phyloP scores from a whole-genome alignment of 2,888 invertebrate species.

The Thereva unica region DNA sequence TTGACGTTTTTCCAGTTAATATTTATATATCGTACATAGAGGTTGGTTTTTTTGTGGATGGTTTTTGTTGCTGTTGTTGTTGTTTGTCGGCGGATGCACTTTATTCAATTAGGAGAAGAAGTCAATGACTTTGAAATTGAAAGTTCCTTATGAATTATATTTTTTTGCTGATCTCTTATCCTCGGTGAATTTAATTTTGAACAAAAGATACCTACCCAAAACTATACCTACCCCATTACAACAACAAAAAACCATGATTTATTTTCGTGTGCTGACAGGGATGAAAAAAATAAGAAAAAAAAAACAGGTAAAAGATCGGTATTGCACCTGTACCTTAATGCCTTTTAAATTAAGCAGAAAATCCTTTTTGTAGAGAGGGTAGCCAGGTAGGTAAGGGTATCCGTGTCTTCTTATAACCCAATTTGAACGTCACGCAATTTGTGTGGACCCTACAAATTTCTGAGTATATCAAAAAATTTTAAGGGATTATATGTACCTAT shows the following conservation, averaged over 20 bases:
- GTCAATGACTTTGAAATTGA: conserved; percentile 41
- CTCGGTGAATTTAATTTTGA: not conserved
- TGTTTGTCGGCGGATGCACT: conserved; percentile 20
- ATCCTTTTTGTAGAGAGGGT: conserved; percentile 5
- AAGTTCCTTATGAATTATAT: conserved; percentile 31
- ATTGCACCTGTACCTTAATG: conserved; percentile 38
- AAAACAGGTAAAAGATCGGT: conserved; percentile 3
- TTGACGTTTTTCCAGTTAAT: conserved; percentile 32
- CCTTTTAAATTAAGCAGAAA: conserved; percentile 8
- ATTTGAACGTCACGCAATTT: conserved; percentile 1
- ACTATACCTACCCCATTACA: not conserved
- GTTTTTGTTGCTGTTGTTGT: not conserved
- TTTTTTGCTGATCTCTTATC: conserved; percentile 10
- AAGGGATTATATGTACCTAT: conserved; percentile 13
- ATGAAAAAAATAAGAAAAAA: not conserved
- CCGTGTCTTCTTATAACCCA: not conserved
- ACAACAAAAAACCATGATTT: too few relatives aligned
- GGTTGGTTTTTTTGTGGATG: too few relatives aligned
- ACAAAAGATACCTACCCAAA: not conserved
- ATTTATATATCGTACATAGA: too few relatives aligned
- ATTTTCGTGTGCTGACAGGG: not conserved
- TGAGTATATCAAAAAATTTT: not conserved
- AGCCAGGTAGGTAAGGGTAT: conserved; percentile 13
- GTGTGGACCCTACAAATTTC: conserved; percentile 1
- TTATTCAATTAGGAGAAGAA: conserved; percentile 27